Conservation (phyloP, 2,797 vertebrate genomes). For the Rhabdomys pumilio region DNA sequence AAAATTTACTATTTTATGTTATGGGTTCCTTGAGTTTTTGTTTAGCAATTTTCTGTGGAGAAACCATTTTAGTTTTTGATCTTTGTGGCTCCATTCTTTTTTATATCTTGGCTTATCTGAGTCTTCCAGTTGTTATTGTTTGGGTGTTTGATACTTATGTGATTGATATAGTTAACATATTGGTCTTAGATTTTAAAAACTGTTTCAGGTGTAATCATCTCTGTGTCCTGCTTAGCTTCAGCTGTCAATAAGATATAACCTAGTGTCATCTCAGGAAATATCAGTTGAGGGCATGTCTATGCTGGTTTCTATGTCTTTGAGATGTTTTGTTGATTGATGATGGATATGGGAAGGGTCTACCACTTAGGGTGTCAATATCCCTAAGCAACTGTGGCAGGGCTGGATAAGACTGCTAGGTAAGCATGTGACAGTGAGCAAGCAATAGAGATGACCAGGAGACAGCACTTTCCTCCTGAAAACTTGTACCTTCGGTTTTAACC, state of each 20-base stretch:
- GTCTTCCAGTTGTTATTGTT: too few species aligned
- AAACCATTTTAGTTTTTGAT: too few species aligned
- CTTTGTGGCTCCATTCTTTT: too few species aligned
- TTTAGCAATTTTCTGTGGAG: too few species aligned
- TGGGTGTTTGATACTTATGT: too few species aligned
- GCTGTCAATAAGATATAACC: neutral
- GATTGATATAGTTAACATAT: neutral
- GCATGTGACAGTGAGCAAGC: neutral
- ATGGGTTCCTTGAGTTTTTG: too few species aligned
- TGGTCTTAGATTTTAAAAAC: neutral
- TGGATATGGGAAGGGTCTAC: neutral
- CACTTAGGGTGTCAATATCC: neutral
- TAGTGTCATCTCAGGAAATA: neutral
- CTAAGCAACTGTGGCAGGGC: neutral
- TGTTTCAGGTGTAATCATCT: neutral
- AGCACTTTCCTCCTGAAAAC: too few species aligned
- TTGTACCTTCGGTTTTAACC: neutral
- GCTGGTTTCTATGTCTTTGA: neutral
- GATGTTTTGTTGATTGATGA: neutral
- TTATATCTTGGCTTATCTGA: too few species aligned
- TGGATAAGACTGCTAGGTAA: neutral
- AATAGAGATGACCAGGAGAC: neutral
- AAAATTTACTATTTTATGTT: too few species aligned
- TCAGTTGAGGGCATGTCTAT: neutral
- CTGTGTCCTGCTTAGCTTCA: neutral